Evolutionary conservation across 2,797 vertebrate genomes (phyloP).

Genomic region (Hylomyscus alleni): DNA sequence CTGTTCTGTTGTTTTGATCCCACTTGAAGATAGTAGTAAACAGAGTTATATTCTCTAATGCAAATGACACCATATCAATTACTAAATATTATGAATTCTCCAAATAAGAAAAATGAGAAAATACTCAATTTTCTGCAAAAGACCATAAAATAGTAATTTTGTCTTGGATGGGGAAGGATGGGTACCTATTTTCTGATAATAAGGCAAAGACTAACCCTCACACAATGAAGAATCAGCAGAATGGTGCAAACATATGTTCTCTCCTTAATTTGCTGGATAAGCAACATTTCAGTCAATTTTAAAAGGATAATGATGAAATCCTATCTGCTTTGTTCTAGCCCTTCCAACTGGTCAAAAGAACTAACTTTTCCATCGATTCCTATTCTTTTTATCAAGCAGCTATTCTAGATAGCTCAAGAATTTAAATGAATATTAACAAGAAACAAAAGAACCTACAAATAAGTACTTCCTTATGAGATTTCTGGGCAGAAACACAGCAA

Average conservation of each 20-base stretch:
- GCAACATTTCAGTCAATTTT: background rate
- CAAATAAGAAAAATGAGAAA: background rate
- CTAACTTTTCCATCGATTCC: background rate
- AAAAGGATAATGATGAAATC: background rate
- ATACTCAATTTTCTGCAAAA: background rate
- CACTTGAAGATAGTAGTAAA: background rate
- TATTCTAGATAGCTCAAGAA: background rate
- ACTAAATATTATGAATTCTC: background rate
- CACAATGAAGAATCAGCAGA: background rate
- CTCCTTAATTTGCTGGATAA: slow-evolving; percentile 2
- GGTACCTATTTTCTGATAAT: background rate
- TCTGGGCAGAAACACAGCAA: background rate
- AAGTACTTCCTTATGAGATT: background rate
- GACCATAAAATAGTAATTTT: background rate
- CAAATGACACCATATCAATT: background rate
- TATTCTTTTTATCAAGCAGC: background rate
- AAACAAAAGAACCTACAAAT: background rate
- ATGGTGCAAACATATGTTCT: background rate
- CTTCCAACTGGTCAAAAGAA: background rate
- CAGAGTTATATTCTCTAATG: background rate
- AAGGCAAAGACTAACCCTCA: background rate
- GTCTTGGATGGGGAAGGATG: background rate
- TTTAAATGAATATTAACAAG: background rate
- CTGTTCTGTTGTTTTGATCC: background rate
- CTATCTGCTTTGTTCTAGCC: background rate